Conservation (phyloP, 2,797 vertebrate genomes). For the Ficedula albicollis region DNA sequence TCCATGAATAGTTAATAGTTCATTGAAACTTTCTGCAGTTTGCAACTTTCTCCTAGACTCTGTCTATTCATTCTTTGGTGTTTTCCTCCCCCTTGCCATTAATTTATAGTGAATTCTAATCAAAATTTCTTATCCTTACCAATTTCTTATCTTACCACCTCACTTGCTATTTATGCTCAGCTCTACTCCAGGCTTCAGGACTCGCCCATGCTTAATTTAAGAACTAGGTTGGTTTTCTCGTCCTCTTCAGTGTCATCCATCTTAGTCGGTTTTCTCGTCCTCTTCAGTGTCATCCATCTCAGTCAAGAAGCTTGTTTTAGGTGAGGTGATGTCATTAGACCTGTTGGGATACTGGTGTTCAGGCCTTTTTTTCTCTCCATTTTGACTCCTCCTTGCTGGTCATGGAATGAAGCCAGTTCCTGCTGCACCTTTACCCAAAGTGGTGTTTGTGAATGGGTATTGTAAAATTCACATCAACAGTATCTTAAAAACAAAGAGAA, state of each 20-base stretch:
- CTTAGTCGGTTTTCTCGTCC: no score
- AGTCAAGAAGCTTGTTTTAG: neutral
- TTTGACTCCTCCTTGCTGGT: neutral
- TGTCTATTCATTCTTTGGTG: neutral
- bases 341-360: neutral
- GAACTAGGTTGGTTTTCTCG: neutral
- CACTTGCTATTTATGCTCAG: neutral
- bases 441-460: neutral
- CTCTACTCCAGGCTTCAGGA: neutral
- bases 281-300: neutral
- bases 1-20: neutral
- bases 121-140: neutral
- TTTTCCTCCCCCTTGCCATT: neutral
- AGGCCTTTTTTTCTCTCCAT: neutral
- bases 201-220: neutral
- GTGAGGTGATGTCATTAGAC: neutral
- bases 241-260: neutral
- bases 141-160: neutral
- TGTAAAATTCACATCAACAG: neutral
- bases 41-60: neutral
- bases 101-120: neutral
- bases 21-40: neutral
- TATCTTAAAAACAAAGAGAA: neutral
- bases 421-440: neutral
- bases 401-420: neutral